Conservation (phyloP, 2,888 invertebrate genomes). For the Trypoxylon attenuatum region DNA sequence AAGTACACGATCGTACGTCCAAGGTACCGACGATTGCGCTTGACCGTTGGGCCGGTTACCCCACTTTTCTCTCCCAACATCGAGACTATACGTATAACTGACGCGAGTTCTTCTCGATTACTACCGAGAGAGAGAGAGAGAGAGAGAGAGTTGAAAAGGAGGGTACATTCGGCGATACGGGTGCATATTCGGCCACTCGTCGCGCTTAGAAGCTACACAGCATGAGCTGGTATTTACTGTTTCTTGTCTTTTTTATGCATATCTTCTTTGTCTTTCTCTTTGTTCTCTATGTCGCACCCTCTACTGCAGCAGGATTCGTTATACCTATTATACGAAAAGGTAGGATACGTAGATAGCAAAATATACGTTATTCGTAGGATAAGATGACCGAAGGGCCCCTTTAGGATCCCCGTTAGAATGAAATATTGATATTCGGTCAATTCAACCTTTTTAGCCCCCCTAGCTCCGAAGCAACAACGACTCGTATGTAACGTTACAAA, state of each 20-base stretch:
- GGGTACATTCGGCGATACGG: neutral
- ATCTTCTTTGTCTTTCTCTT: conserved; percentile 69
- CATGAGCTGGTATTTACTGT: conserved; percentile 46
- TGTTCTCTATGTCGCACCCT: conserved; percentile 71
- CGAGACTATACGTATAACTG: too few species aligned
- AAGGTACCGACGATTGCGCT: neutral
- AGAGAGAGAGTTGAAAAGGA: neutral
- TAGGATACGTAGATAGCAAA: conserved; percentile 64
- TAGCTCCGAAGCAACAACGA: too few species aligned
- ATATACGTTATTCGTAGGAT: conserved; percentile 21
- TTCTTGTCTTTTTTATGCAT: conserved; percentile 65
- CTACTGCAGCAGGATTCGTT: conserved; percentile 72
- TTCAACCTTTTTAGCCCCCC: too few species aligned
- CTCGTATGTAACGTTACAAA: too few species aligned
- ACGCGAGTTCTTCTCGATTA: neutral
- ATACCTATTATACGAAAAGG: conserved; percentile 74
- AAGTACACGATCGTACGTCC: too few species aligned
- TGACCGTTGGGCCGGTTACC: neutral
- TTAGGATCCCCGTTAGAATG: conserved; percentile 18
- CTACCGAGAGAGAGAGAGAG: neutral
- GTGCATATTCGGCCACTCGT: neutral
- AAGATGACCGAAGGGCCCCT: conserved; percentile 11
- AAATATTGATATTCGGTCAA: conserved; percentile 28
- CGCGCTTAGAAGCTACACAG: conserved; percentile 31
- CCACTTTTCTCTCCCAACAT: too few species aligned